A percentile compares a stretch with the other conserved stretches of the same genome.
Conservation (phyloP, 2,888 invertebrate genomes). For the Autographa pulchrina region DNA sequence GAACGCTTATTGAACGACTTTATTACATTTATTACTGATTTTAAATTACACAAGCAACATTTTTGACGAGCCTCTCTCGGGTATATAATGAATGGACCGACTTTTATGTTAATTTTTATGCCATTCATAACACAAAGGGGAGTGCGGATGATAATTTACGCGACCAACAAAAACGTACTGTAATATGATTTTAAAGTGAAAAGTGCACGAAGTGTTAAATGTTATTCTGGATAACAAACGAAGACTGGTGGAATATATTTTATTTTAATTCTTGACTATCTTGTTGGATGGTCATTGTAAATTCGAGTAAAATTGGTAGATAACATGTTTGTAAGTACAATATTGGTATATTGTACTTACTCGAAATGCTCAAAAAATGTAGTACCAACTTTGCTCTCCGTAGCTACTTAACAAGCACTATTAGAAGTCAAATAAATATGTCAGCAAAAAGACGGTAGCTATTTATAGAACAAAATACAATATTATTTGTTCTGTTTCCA, state of each 20-base stretch:
- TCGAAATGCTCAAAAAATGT: too few species aligned
- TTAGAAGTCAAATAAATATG: too few species aligned
- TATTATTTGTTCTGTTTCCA: neutral
- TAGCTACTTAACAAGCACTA: too few species aligned
- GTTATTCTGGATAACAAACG: slow-evolving; percentile 19
- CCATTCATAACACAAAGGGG: slow-evolving; percentile 33
- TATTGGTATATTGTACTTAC: too few species aligned
- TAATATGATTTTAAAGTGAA: slow-evolving; percentile 34
- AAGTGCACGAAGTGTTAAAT: slow-evolving; percentile 15
- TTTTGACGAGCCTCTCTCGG: slow-evolving; percentile 29
- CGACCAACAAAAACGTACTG: slow-evolving; percentile 30
- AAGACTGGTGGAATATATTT: neutral
- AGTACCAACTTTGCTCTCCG: too few species aligned
- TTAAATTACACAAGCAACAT: slow-evolving; percentile 37
- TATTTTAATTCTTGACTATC: neutral
- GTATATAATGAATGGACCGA: slow-evolving; percentile 32
- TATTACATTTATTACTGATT: slow-evolving; percentile 49
- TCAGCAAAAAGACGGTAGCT: too few species aligned
- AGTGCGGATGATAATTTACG: slow-evolving; percentile 37
- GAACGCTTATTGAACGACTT: slow-evolving; percentile 40
- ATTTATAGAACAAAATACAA: neutral
- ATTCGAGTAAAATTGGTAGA: neutral
- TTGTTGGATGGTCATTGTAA: neutral
- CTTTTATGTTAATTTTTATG: slow-evolving; percentile 49
- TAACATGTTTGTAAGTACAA: too few species aligned